Conservation (phyloP, 2,113 vertebrate species). For the Laticauda laticaudata region DNA sequence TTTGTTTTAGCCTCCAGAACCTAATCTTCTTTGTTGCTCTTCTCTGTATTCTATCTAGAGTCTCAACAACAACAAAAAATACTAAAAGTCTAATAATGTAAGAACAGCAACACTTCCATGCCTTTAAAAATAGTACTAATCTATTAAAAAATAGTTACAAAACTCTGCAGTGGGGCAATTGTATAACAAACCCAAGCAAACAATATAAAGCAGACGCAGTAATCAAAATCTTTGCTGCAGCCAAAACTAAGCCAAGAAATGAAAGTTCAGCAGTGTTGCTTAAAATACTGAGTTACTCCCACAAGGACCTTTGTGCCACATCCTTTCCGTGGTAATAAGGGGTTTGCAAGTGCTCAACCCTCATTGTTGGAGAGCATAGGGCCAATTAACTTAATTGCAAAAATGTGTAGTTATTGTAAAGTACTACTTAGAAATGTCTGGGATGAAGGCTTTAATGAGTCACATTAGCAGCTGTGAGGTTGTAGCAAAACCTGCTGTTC, state of each 20-base stretch:
- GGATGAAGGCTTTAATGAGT: conserved; percentile 12
- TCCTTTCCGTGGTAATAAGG: neutral
- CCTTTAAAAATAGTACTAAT: neutral
- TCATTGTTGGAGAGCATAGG: neutral
- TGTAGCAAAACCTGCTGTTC: neutral
- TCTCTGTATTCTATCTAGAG: too few relatives aligned
- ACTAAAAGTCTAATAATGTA: neutral
- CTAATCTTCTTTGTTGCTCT: too few relatives aligned
- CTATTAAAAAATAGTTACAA: neutral
- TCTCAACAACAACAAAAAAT: neutral
- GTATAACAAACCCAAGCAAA: neutral
- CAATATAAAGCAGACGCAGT: neutral
- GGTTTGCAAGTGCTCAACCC: neutral
- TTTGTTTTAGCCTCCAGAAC: too few relatives aligned
- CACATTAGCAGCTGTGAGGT: conserved; percentile 4
- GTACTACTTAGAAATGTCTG: conserved; percentile 19
- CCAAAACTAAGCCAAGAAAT: neutral
- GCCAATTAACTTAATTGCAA: conserved; percentile 33
- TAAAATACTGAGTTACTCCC: neutral
- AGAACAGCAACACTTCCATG: neutral
- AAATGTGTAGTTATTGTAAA: conserved; percentile 19
- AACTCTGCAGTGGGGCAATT: neutral
- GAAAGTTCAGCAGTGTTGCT: neutral
- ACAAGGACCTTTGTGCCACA: neutral
- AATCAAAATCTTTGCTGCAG: neutral